Evolutionary conservation across 1,140 invertebrate genomes (phyloP), one percentile per base, ranked within the genome.

Genomic region (Melitaea cinxia): DNA sequence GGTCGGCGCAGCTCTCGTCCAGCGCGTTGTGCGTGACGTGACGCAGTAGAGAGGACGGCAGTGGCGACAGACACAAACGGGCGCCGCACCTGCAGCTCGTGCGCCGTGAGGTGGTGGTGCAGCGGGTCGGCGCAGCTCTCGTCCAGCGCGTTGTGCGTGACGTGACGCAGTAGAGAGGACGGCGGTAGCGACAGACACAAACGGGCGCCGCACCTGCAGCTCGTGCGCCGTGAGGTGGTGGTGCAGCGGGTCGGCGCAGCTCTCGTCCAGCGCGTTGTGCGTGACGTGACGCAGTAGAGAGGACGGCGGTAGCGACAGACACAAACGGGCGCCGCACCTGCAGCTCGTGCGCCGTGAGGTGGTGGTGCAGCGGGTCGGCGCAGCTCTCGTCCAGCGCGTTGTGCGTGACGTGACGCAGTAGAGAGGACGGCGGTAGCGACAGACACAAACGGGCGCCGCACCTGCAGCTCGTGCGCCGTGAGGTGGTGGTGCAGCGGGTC

Each of bases 251-350:
- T 99, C 98, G 0, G 97, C 96, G 23, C 97, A 97, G 89, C 97
- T 98, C 89, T 99, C 98, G 91, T 99, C 97, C 0, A 99, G 91
- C n/a, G 97, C 95, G 91, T 99, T 99, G 15, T 96, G 95, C 10
- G 96, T 96, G 49, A 98, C 93, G 65, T 93, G 93, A 91, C 94
- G 93, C 75, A 98, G 95, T 60, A 95, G 94, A 1, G 97, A 96
- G 55, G n/a, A n/a, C n/a, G n/a, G n/a, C n/a, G n/a, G n/a, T n/a
- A n/a, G 98, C 98, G 3, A 98, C 98, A 0, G 94, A 92, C 35
- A 97, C 97, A 2, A 96, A 96, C 0, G 93, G 92, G 61, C 93
- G 93, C 64, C 95, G 94, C 78, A 97, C 96, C 61, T 99, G 98
- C 0, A 97, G 95, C 17, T 98, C 98, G 4, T 99, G 90, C 23